phyloP scores from a whole-genome alignment of 2,888 invertebrate genomes.

The Drosophila anomelani region DNA sequence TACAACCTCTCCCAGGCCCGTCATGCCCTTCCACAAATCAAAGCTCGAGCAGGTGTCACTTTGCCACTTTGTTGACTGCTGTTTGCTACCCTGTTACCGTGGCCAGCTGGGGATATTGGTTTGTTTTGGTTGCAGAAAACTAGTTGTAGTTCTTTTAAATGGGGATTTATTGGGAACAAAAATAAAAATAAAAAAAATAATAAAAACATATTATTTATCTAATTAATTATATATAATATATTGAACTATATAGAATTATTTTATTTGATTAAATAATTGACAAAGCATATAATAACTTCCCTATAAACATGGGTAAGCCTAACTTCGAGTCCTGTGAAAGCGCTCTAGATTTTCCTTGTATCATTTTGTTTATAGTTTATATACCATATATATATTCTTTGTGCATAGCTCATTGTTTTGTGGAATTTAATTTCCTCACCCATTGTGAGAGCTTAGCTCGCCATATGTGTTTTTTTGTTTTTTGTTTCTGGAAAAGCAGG shows the following conservation, averaged over 20 bases:
- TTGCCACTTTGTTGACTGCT: conserved; percentile 17
- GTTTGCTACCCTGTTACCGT: conserved; percentile 20
- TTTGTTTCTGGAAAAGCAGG: conserved; percentile 5
- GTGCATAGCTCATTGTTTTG: conserved; percentile 46
- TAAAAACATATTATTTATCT: too few species aligned
- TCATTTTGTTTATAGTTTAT: neutral
- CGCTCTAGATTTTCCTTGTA: neutral
- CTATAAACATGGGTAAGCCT: neutral
- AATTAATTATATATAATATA: too few species aligned
- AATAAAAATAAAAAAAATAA: too few species aligned
- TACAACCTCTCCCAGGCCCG: conserved; percentile 4
- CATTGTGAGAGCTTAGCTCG: conserved; percentile 14
- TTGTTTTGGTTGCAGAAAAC: too few species aligned
- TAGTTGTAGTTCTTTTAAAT: neutral
- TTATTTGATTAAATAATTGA: neutral
- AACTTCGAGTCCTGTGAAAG: neutral
- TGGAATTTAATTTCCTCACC: conserved; percentile 68
- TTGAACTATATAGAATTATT: too few species aligned
- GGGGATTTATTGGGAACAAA: neutral
- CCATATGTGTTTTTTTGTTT: neutral
- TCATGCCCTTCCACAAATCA: conserved; percentile 16
- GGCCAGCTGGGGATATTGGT: neutral
- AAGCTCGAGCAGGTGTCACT: conserved; percentile 37
- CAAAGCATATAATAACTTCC: neutral
- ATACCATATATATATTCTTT: conserved; percentile 1